These are phyloP conservation scores for Adelphocoris suturalis DNA, from an alignment of 2,888 invertebrate species.

Conservation along the genomic window DNA sequence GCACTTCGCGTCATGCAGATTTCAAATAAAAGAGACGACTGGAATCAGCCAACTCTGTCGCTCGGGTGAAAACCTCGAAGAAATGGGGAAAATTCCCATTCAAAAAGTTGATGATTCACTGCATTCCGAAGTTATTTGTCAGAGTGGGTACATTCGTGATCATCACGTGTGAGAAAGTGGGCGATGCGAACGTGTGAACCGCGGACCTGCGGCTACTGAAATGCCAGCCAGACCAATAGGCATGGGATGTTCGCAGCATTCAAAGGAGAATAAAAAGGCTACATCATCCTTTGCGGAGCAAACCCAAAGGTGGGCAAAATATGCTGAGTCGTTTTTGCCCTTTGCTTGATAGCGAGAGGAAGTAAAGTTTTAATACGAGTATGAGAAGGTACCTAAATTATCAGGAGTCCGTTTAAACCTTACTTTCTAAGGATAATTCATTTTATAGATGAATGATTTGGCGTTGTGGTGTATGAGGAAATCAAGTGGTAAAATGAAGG, in stretches of 20 bases:
- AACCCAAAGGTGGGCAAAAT: background rate
- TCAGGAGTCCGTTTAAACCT: no score
- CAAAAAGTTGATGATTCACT: background rate
- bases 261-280: background rate
- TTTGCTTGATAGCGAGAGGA: background rate
- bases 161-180: constrained; percentile 15
- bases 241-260: background rate
- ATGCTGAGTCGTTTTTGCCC: constrained; percentile 20
- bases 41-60: no score
- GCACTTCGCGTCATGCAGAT: no score
- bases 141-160: background rate
- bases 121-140: background rate
- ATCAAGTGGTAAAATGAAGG: no score
- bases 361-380: background rate
- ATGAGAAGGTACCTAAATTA: no score
- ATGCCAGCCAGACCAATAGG: background rate
- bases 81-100: background rate
- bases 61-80: no score
- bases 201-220: background rate
- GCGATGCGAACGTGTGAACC: constrained; percentile 19
- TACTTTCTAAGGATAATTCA: no score
- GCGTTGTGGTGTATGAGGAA: no score
- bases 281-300: background rate
- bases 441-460: no score
- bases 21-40: no score